These are phyloP conservation scores for Tenthredo distinguenda DNA, from an alignment of 2,888 invertebrate species.

Conservation along the genomic window DNA sequence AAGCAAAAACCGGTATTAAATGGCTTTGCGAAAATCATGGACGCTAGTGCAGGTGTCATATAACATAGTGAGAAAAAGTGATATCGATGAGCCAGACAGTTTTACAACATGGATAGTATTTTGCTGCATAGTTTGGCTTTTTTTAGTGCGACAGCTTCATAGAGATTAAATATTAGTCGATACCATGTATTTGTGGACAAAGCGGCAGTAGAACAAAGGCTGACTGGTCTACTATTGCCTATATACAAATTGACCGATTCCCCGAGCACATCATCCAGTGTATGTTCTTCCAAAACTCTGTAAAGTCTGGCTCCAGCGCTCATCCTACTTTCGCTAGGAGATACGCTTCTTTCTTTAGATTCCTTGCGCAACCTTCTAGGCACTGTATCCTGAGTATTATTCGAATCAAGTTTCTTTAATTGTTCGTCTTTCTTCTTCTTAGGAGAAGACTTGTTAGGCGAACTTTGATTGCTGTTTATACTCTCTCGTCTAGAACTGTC, in stretches of 20 bases:
- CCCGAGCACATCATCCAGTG: constrained; percentile 72
- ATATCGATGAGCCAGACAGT: constrained; percentile 13
- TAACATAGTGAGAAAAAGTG: background rate
- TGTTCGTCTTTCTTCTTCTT: constrained; percentile 69
- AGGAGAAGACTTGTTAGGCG: constrained; percentile 71
- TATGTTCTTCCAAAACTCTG: constrained; percentile 75
- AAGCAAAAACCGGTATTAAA: background rate
- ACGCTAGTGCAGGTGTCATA: constrained; percentile 30
- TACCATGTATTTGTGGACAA: constrained; percentile 71
- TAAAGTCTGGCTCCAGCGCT: constrained; percentile 75
- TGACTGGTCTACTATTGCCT: constrained; percentile 65
- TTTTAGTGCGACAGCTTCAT: constrained; percentile 26
- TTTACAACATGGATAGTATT: background rate
- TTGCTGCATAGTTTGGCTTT: constrained; percentile 27
- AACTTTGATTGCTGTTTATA: constrained; percentile 69
- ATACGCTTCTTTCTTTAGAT: constrained; percentile 64
- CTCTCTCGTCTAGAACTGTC: constrained; percentile 73
- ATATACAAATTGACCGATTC: constrained; percentile 69
- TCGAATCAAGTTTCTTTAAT: constrained; percentile 59
- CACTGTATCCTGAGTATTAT: constrained; percentile 60
- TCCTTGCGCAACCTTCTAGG: constrained; percentile 65
- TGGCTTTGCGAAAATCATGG: background rate
- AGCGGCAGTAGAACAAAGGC: constrained; percentile 68
- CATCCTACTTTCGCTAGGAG: constrained; percentile 69
- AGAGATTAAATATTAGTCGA: constrained; percentile 36